Base-by-base conservation (phyloP, 2,888 invertebrate genomes). In the Drosophila picticornis region DNA sequence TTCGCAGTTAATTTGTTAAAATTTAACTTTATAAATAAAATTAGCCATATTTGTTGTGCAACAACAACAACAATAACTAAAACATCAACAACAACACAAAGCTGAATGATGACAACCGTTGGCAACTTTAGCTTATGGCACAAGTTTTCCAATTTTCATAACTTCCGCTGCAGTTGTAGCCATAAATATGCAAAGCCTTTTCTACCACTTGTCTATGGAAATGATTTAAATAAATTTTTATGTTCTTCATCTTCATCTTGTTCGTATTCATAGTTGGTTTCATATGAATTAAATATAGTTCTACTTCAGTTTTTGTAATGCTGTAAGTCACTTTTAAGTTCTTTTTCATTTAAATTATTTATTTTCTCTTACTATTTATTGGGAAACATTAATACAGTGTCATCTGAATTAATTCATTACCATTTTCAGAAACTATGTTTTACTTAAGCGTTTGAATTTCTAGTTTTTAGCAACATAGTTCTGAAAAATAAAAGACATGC, bases 1-100 rank as follows among this genome's bases (percentile, higher is more conserved):
- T 77, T 87, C 73, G 80, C 72, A 87, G 87, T 87, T 89, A 87
- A 87, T 87, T 89, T 87, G 84, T 75, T 89, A 81, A 83, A 83
- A 83, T 89, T 87, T 83, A 64, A 76, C 79, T 86, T 74, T 73
- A 83, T 88, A 88, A 81, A 87, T 89, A 77, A 80, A 83, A 72
- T 75, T 77, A 68, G 13, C 46, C 67, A 80, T 74, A 80, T 80
- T 71, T 73, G 56, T 73, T 65, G 69, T 63, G 60, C 61, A 29
- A 19, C 19, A 11, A 52, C 56, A 65, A 52, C 58, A 75, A 68
- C 62, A 57, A 36, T 22, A 69, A 38, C 36, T 58, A 52, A 27
- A 51, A 34, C 25, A 59, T 43, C 52, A 66, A 3, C 22, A 38
- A 32, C 38, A 22, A 13, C 40, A 40, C 29, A 27, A 40, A 22